Evolutionary conservation across 2,888 invertebrate genomes (phyloP).

Genomic region (Empis livida): DNA sequence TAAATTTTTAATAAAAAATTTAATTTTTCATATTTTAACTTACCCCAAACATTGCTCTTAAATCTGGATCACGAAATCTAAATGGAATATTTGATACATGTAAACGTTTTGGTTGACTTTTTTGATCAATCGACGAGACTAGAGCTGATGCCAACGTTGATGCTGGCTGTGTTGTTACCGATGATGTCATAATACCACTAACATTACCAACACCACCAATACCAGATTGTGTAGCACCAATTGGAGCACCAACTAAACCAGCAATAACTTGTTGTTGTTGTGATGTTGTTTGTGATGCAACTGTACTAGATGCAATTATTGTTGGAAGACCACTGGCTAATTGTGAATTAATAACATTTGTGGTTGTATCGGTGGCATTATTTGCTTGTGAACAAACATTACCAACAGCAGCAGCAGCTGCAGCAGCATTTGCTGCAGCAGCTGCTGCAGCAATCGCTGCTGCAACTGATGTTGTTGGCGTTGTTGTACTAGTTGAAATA

Average conservation of each 20-base stretch:
- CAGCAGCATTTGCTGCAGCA: background rate
- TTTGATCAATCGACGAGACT: constrained; percentile 44
- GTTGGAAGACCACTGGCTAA: background rate
- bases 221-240: constrained; percentile 25
- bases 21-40: constrained; percentile 43
- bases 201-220: constrained; percentile 11
- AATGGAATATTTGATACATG: constrained; percentile 99
- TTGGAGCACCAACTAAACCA: constrained; percentile 21
- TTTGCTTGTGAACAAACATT: too few species aligned
- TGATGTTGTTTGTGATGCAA: constrained; percentile 23
- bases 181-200: constrained; percentile 22
- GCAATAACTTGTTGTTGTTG: constrained; percentile 24
- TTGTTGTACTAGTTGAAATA: background rate
- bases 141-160: constrained; percentile 38
- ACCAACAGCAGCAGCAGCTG: background rate
- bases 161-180: constrained; percentile 36
- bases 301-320: constrained; percentile 1
- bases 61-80: constrained; percentile 96
- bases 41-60: constrained; percentile 97
- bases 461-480: background rate
- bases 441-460: background rate
- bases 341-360: background rate
- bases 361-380: too few species aligned
- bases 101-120: constrained; percentile 77
- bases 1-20: too few species aligned